A percentile compares a stretch with the other conserved stretches of the same genome.
These are phyloP conservation scores for Chymomyza costata DNA, from an alignment of 1,140 invertebrate species.

Conservation along the genomic window DNA sequence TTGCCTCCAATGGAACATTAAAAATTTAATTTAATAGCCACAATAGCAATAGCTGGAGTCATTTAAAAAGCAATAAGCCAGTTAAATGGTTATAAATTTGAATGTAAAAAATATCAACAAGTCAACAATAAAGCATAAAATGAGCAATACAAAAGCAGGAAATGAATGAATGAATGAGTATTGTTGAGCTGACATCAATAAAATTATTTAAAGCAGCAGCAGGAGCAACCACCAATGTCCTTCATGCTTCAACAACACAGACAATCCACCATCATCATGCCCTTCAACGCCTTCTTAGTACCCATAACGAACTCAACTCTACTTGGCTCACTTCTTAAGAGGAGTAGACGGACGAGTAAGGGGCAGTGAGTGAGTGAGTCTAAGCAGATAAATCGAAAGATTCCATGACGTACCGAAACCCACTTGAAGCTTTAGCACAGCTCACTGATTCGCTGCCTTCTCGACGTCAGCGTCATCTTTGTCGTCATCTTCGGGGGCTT, in stretches of 20 bases:
- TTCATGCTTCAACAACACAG: too few relatives aligned
- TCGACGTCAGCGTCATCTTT: neutral
- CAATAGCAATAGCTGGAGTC: too few relatives aligned
- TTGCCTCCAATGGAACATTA: too few relatives aligned
- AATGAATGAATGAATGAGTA: slow-evolving; percentile 41
- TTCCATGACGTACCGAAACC: slow-evolving; percentile 21
- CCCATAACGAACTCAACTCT: neutral
- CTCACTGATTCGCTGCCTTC: too few relatives aligned
- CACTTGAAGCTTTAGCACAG: slow-evolving; percentile 23
- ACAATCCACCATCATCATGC: too few relatives aligned
- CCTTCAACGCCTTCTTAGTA: too few relatives aligned
- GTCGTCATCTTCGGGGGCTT: slow-evolving; percentile 21
- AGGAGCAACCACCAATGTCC: slow-evolving; percentile 6
- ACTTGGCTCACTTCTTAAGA: too few relatives aligned
- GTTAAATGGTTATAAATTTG: too few relatives aligned
- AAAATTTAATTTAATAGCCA: too few relatives aligned
- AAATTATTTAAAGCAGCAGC: slow-evolving; percentile 62
- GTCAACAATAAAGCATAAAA: slow-evolving; percentile 53
- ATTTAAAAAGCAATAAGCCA: too few relatives aligned
- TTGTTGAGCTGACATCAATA: slow-evolving; percentile 67
- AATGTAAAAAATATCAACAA: slow-evolving; percentile 63
- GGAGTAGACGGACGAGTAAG: too few relatives aligned
- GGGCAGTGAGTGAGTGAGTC: slow-evolving; percentile 35
- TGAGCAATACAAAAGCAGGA: too few relatives aligned
- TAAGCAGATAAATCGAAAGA: slow-evolving; percentile 41